A percentile compares a stretch with the other conserved stretches of the same genome.
These are phyloP conservation scores for Spea bombifrons DNA, from an alignment of 2,113 vertebrate species.

Conservation along the genomic window DNA sequence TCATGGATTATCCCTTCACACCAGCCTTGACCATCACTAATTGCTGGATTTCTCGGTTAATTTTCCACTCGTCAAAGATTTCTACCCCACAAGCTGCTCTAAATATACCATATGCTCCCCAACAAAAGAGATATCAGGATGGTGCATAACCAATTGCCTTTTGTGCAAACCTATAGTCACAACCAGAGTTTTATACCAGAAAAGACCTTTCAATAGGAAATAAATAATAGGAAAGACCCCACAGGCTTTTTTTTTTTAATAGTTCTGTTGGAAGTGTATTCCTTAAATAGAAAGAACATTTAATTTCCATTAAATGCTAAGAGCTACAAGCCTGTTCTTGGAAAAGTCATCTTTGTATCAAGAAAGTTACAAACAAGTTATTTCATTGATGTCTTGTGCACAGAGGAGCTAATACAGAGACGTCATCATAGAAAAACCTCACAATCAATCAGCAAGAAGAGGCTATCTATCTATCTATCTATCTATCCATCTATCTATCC, in stretches of 20 bases:
- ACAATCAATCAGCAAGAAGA: too few relatives aligned
- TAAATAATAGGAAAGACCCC: constrained; percentile 10
- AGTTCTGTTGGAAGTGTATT: too few relatives aligned
- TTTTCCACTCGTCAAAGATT: constrained; percentile 7
- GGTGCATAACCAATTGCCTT: constrained; percentile 37
- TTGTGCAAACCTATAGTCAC: constrained; percentile 11
- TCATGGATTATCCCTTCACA: constrained; percentile 20
- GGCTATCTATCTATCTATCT: too few relatives aligned
- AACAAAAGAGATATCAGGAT: neutral
- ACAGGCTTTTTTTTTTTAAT: neutral
- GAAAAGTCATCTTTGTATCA: too few relatives aligned
- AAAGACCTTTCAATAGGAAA: neutral
- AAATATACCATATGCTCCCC: constrained; percentile 36
- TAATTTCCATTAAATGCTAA: too few relatives aligned
- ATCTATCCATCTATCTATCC: too few relatives aligned
- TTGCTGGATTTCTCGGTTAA: constrained; percentile 26
- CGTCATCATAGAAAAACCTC: too few relatives aligned
- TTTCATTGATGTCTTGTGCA: too few relatives aligned
- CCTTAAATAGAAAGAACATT: too few relatives aligned
- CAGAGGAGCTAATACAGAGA: too few relatives aligned
- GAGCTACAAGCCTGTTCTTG: too few relatives aligned
- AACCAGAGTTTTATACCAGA: neutral
- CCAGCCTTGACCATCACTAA: constrained; percentile 28
- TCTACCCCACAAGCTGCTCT: constrained; percentile 19
- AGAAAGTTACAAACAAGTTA: too few relatives aligned